These are phyloP conservation scores for Nowickia ferox DNA, from an alignment of 2,888 invertebrate species.

Conservation along the genomic window DNA sequence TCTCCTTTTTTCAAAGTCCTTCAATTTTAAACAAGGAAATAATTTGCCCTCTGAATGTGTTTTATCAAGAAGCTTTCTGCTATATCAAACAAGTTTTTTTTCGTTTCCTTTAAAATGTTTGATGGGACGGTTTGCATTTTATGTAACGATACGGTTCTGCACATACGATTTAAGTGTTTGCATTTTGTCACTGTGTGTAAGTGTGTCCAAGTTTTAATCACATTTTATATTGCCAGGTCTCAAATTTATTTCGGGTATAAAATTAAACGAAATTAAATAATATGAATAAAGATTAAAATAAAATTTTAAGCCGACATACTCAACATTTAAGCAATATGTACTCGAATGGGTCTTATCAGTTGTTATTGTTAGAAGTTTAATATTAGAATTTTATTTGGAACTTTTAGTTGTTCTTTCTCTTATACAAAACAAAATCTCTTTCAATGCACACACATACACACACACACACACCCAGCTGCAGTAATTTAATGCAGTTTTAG, in stretches of 20 bases:
- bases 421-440: neutral
- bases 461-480: neutral
- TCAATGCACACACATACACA: neutral
- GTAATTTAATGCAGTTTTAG: neutral
- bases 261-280: constrained; percentile 19
- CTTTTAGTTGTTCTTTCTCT: constrained; percentile 18
- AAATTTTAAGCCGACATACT: neutral
- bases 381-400: constrained; percentile 23
- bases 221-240: neutral
- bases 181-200: neutral
- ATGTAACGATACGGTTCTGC: neutral
- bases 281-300: constrained; percentile 41
- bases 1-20: too few species aligned
- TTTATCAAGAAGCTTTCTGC: too few species aligned
- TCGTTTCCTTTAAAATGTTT: too few species aligned
- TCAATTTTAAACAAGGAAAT: too few species aligned
- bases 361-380: constrained; percentile 53
- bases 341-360: constrained; percentile 58
- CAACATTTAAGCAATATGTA: constrained; percentile 18
- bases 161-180: neutral
- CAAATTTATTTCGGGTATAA: neutral
- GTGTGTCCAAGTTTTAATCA: neutral
- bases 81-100: too few species aligned
- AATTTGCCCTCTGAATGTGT: too few species aligned
- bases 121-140: too few species aligned